Conservation (phyloP, 64 coral and sea anemone genomes). For the Acropora tenuis region DNA sequence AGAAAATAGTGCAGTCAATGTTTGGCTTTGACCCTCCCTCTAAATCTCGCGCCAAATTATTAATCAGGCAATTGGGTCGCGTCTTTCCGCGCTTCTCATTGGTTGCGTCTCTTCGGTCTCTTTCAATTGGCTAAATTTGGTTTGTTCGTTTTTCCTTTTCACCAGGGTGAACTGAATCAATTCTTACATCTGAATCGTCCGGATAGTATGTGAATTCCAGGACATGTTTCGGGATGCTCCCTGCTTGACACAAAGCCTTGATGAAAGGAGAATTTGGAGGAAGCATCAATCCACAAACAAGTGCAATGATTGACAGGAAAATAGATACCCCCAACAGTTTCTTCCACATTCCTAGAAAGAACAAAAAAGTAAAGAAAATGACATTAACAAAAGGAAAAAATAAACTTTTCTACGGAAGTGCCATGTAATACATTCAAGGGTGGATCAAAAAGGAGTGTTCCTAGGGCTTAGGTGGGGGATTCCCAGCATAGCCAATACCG, state of each 20-base stretch:
- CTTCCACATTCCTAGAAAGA: slow-evolving; percentile 65
- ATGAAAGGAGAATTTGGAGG: slow-evolving; percentile 91
- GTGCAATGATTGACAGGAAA: slow-evolving; percentile 60
- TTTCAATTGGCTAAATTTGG: too few species aligned
- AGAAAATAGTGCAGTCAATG: too few species aligned
- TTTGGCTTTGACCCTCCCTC: too few species aligned
- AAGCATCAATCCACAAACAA: slow-evolving; percentile 76
- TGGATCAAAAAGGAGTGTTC: too few species aligned
- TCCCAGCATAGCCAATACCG: too few species aligned
- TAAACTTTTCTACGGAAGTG: not conserved
- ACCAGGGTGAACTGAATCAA: not conserved
- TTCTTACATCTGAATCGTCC: slow-evolving; percentile 59
- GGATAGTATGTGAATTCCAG: slow-evolving; percentile 52
- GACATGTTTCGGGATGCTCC: slow-evolving; percentile 20
- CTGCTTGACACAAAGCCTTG: slow-evolving; percentile 52
- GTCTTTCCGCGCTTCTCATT: too few species aligned
- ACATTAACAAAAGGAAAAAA: not conserved
- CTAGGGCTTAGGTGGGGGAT: too few species aligned
- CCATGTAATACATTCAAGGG: too few species aligned
- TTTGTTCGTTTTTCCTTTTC: too few species aligned
- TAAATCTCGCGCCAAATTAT: too few species aligned
- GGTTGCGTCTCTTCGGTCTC: too few species aligned
- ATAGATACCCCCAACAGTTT: slow-evolving; percentile 46
- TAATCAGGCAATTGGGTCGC: too few species aligned
- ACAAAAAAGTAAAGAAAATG: not conserved